These are phyloP conservation scores for Herpetotheres cachinnans DNA, from an alignment of 2,113 vertebrate genomes.

Conservation along the genomic window DNA sequence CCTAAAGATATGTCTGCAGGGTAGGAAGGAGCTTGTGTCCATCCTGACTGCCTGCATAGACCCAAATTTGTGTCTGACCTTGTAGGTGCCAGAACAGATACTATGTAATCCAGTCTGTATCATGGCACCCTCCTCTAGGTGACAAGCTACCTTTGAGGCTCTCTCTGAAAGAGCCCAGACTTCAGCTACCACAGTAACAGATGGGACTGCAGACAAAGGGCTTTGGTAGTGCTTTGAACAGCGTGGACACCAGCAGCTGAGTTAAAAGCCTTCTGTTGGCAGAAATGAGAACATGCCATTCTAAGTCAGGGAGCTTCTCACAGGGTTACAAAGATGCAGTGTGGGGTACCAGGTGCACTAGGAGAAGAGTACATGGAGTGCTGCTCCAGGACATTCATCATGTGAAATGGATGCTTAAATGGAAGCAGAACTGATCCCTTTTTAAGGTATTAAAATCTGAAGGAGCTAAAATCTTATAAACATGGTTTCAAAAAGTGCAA, in stretches of 20 bases:
- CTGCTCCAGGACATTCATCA: neutral
- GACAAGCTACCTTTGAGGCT: neutral
- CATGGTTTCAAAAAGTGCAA: neutral
- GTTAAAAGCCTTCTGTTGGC: neutral
- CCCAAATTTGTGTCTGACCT: neutral
- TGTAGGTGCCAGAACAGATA: neutral
- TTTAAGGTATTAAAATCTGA: neutral
- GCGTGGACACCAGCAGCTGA: neutral
- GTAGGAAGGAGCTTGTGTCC: neutral
- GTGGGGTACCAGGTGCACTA: neutral
- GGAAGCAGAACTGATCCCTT: neutral
- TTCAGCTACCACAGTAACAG: neutral
- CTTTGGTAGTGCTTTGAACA: neutral
- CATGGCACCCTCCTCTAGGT: neutral
- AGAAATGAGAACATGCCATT: neutral
- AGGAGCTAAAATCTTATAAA: neutral
- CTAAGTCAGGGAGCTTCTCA: neutral
- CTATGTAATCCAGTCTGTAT: neutral
- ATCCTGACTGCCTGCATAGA: neutral
- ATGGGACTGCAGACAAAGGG: neutral
- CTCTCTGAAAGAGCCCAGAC: neutral
- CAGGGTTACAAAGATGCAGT: neutral
- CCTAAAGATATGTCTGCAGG: neutral
- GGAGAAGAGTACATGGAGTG: neutral
- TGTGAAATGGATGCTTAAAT: neutral